Evolutionary conservation across 2,797 vertebrate species (phyloP).

Genomic region (Eulemur rubriventer): DNA sequence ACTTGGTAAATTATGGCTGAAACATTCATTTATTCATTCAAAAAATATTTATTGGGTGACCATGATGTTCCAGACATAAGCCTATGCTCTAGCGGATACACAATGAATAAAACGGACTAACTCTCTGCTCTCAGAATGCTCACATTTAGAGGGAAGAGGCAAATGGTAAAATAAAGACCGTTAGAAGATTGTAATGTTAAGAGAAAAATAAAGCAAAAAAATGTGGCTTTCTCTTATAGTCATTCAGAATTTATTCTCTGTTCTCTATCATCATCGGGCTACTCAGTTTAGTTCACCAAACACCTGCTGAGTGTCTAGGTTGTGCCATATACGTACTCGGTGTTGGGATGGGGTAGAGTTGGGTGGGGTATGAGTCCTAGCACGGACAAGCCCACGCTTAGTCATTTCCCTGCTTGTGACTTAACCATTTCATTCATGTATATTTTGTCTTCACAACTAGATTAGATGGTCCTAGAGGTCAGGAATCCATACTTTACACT

Average conservation of each 20-base stretch:
- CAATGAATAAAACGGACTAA: background rate
- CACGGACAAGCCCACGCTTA: background rate
- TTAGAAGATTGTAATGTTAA: background rate
- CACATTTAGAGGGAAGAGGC: background rate
- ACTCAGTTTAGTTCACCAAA: background rate
- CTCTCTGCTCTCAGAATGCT: background rate
- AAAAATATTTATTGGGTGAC: background rate
- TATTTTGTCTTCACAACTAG: background rate
- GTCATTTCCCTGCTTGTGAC: background rate
- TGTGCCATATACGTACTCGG: background rate
- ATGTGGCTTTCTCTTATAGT: background rate
- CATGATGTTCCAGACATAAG: background rate
- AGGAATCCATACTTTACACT: background rate
- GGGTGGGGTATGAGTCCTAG: no score
- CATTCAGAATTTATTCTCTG: background rate
- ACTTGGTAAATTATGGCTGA: background rate
- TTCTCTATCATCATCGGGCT: background rate
- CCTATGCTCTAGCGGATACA: background rate
- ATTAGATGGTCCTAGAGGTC: background rate
- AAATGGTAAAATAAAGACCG: background rate
- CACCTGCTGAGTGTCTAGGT: background rate
- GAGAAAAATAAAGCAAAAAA: background rate
- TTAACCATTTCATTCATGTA: background rate
- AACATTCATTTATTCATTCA: background rate
- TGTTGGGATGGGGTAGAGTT: accelerated